Evolutionary conservation across 37 sponge, comb jelly and placozoan species (phyloP).

Genomic region (Spongia lamella): DNA sequence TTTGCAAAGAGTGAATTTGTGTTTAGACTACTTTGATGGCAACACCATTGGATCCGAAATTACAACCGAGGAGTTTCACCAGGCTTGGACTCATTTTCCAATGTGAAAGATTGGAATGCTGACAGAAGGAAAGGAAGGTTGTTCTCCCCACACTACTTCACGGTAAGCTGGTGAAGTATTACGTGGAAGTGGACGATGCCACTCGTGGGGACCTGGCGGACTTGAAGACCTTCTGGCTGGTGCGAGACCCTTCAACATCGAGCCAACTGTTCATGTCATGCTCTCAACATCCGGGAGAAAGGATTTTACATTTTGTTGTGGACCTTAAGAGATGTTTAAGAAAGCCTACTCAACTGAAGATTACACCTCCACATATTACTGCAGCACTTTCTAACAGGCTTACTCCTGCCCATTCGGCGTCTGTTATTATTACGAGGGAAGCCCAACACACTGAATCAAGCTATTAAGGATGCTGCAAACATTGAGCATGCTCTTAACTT

Average conservation of each 20-base stretch:
- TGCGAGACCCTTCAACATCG: constrained; percentile 18
- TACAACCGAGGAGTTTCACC: constrained; percentile 22
- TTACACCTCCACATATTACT: constrained; percentile 16
- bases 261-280: constrained; percentile 3
- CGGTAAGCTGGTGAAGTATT: constrained; percentile 37
- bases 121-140: constrained; percentile 10
- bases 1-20: too few relatives aligned
- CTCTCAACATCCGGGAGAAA: constrained; percentile 15
- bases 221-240: constrained; percentile 11
- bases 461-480: constrained; percentile 22
- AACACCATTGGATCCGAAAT: constrained; percentile 16
- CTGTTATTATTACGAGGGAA: constrained; percentile 15
- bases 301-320: constrained; percentile 4
- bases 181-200: constrained; percentile 16
- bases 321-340: constrained; percentile 31
- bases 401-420: constrained; percentile 27
- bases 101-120: constrained; percentile 24
- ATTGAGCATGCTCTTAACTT: constrained; percentile 24
- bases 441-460: constrained; percentile 21
- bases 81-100: constrained; percentile 35
- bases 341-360: constrained; percentile 28
- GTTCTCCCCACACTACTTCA: constrained; percentile 30
- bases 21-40: too few relatives aligned
- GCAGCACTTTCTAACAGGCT: constrained; percentile 40
- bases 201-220: constrained; percentile 8